Percentiles rank a stretch among this genome's conserved stretches.
phyloP scores from a whole-genome alignment of 2,797 vertebrate genomes.

The Epinephelus awoara region DNA sequence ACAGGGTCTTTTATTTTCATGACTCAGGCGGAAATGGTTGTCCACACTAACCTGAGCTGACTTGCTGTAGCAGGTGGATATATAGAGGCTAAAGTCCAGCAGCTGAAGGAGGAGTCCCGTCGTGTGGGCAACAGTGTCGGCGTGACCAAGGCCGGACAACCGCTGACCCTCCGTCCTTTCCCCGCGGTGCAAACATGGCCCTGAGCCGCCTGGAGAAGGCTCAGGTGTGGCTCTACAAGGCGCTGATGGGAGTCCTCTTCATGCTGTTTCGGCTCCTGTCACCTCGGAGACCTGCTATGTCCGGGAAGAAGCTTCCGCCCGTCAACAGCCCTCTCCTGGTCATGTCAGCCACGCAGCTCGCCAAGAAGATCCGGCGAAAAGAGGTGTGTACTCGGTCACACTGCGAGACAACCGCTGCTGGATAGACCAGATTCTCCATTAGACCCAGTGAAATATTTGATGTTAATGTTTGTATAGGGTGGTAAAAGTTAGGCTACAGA shows the following conservation, averaged over 20 bases:
- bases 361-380: conserved; percentile 82
- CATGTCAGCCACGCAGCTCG: conserved; percentile 79
- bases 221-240: conserved; percentile 59
- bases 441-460: neutral
- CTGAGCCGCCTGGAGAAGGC: conserved; percentile 48
- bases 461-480: too few species aligned
- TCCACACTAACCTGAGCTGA: neutral
- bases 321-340: conserved; percentile 76
- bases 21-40: too few species aligned
- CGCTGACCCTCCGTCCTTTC: neutral
- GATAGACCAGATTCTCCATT: neutral
- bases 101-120: neutral
- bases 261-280: conserved; percentile 66
- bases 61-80: neutral
- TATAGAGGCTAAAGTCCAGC: fast-evolving
- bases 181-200: conserved; percentile 65
- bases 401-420: fast-evolving
- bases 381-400: conserved; percentile 73
- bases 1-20: too few species aligned
- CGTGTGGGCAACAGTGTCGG: fast-evolving
- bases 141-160: neutral
- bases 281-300: neutral
- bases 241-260: conserved; percentile 36
- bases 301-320: conserved; percentile 68
- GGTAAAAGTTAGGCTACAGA: too few species aligned